Evolutionary conservation across 2,113 vertebrate species (phyloP).

Genomic region (Marmota flaviventris): DNA sequence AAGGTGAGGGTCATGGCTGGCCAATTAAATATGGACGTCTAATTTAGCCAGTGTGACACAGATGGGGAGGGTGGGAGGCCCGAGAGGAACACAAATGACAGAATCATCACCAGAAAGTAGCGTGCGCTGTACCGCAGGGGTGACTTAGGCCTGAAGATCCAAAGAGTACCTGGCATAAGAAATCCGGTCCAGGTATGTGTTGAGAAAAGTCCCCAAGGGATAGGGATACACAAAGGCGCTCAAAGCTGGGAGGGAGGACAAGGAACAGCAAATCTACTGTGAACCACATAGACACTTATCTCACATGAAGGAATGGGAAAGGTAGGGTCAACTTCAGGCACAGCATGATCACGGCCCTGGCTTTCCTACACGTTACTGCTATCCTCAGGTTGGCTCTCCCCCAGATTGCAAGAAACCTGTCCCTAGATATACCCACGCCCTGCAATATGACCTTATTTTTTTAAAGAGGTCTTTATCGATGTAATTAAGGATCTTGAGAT

Average conservation of each 20-base stretch:
- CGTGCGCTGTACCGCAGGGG: neutral
- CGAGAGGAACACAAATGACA: neutral
- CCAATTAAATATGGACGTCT: neutral
- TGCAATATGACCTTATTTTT: neutral
- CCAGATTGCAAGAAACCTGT: neutral
- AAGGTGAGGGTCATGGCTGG: neutral
- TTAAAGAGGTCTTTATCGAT: neutral
- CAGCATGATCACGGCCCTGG: neutral
- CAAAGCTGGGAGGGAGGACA: neutral
- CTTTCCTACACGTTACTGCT: neutral
- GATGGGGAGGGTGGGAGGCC: neutral
- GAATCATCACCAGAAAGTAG: neutral
- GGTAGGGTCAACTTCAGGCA: neutral
- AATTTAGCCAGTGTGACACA: conserved; percentile 21
- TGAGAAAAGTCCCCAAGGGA: neutral
- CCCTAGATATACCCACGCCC: neutral
- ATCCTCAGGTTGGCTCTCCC: neutral
- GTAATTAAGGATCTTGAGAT: neutral
- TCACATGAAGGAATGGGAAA: neutral
- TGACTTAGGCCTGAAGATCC: neutral
- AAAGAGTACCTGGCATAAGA: neutral
- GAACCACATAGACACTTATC: neutral
- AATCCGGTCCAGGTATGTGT: neutral
- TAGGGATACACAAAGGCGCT: too few species aligned
- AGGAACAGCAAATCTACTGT: neutral